Evolutionary conservation across 2,888 invertebrate genomes (phyloP).

Genomic region (Thera britannica): DNA sequence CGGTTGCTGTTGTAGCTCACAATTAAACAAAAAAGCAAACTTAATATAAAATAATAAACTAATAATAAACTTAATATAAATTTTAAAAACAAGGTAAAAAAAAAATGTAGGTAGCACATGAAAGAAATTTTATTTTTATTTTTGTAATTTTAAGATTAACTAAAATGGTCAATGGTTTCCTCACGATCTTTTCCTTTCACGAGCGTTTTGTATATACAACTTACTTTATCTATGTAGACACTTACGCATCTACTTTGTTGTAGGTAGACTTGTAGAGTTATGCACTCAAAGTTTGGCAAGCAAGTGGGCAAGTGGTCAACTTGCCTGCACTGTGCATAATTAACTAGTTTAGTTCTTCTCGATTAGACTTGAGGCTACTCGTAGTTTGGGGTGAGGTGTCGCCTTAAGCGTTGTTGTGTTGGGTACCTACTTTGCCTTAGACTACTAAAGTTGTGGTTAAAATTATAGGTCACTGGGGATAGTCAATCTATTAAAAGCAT

Average conservation of each 20-base stretch:
- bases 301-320: slow-evolving; percentile 25
- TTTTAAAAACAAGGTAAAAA: too few species aligned
- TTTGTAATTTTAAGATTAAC: too few species aligned
- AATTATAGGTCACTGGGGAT: slow-evolving; percentile 3
- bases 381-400: slow-evolving; percentile 17
- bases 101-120: too few species aligned
- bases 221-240: not conserved
- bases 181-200: too few species aligned
- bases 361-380: slow-evolving; percentile 20
- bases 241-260: not conserved
- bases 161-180: too few species aligned
- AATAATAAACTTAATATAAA: too few species aligned
- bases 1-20: too few species aligned
- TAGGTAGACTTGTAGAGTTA: not conserved
- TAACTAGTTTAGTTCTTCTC: slow-evolving; percentile 25
- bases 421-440: not conserved
- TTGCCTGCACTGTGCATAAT: slow-evolving; percentile 26
- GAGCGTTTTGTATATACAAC: not conserved
- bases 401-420: slow-evolving; percentile 5
- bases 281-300: slow-evolving; percentile 15
- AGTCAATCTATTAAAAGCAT: not conserved
- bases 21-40: too few species aligned
- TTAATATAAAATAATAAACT: too few species aligned
- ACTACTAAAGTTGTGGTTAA: not conserved
- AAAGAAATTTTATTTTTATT: too few species aligned